Percentiles rank a stretch among this genome's conserved stretches.
phyloP scores from a whole-genome alignment of 2,888 invertebrate genomes.

The Drosophila nr. fundita region DNA sequence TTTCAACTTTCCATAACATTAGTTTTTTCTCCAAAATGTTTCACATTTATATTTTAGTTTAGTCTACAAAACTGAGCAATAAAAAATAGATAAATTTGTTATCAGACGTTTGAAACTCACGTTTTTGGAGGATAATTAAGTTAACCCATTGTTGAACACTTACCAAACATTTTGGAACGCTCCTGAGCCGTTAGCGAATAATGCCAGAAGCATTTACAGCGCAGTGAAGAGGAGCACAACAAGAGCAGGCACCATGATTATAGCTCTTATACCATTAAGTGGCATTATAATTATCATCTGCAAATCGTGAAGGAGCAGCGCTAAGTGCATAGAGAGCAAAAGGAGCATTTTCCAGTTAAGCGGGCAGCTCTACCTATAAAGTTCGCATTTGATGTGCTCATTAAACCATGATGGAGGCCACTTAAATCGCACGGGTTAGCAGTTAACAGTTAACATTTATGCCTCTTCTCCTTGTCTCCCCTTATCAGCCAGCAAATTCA shows the following conservation, averaged over 20 bases:
- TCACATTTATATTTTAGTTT: background rate
- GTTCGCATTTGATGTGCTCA: constrained; percentile 67
- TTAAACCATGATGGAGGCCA: constrained; percentile 60
- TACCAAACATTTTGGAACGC: constrained; percentile 11
- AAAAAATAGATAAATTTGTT: background rate
- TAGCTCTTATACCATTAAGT: constrained; percentile 63
- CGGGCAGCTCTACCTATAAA: constrained; percentile 52
- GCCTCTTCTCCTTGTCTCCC: constrained; percentile 45
- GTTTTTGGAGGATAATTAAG: background rate
- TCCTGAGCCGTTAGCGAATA: constrained; percentile 34
- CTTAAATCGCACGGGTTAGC: constrained; percentile 49
- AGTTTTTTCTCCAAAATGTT: background rate
- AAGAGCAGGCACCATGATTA: constrained; percentile 25
- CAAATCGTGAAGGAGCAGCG: constrained; percentile 3
- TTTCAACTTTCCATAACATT: background rate
- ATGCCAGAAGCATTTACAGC: constrained; percentile 23
- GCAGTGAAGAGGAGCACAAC: background rate
- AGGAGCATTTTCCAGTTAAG: constrained; percentile 25
- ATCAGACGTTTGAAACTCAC: background rate
- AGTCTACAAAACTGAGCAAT: background rate
- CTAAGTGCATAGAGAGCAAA: constrained; percentile 22
- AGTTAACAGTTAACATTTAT: constrained; percentile 55
- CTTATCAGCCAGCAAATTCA: constrained; percentile 42
- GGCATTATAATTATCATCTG: constrained; percentile 76
- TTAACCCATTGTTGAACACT: background rate